Base-by-base conservation (phyloP, 92 coral and sea anemone genomes). In the Diadumene lineata region DNA sequence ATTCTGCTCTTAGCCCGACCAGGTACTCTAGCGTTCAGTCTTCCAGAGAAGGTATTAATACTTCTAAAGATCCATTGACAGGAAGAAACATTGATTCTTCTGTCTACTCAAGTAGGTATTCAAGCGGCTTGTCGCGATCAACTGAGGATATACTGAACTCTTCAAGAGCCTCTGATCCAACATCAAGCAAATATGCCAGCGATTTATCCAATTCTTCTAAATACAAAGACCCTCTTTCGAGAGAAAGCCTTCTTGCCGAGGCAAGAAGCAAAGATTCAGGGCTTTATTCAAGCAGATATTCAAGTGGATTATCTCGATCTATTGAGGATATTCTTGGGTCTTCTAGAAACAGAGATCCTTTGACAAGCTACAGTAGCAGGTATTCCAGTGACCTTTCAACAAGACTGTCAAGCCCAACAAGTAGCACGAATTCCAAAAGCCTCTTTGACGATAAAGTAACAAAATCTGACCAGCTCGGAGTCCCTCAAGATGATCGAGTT, bases 401-500 rank as follows among this genome's bases (percentile, higher is more conserved):
- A 28, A 62, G 3, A 15, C 4, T 62, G 13, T 6, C 19, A 27
- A 30, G n/a, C 7, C 11, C 68, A 27, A 3, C 38, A 13, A 28
- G 43, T 26, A 29, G 68, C 1, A 1, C 27, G 43, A 7, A 60
- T 60, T 21, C 65, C 7, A 21, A 32, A 2, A 26, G 65, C 17
- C 1, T 15, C 43, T 6, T 30, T 1, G 43, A 62, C 31, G 68
- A 62, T 30, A 27, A 21, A 31, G 32, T 31, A 6, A 30, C 21
- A 1, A 62, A 62, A 28, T 2, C 6, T 11, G 58, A 18, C 28
- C 61, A 70, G 51, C 48, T 34, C 25, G n/a, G n/a, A 7, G 44
- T 31, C 34, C 66, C 77, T 1, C 65, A 46, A 15, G 77, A 72
- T 11, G 77, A 72, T 0, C 1, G 77, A 8, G 56, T 30, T 48